phyloP scores from a whole-genome alignment of 2,797 vertebrate species.

The Acanthiza pusilla region DNA sequence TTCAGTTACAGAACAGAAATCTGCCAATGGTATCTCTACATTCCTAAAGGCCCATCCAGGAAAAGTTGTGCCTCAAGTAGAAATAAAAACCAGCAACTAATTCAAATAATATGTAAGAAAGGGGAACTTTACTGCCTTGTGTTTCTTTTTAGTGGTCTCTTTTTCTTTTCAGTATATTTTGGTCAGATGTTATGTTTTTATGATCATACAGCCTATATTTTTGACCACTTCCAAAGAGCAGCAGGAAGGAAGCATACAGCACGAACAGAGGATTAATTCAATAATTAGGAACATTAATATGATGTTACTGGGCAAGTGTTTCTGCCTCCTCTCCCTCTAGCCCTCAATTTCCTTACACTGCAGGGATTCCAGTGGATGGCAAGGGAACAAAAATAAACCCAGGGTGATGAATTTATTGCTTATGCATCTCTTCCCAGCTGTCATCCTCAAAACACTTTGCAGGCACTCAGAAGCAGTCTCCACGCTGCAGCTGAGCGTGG shows the following conservation, averaged over 20 bases:
- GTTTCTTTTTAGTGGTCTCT: not conserved
- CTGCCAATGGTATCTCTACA: not conserved
- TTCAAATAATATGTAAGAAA: not conserved
- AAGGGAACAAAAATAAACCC: not conserved
- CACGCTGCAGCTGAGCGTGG: fast-evolving
- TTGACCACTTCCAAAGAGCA: not conserved
- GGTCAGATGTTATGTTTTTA: not conserved
- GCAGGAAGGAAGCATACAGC: not conserved
- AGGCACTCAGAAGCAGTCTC: not conserved
- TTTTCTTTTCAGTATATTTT: not conserved
- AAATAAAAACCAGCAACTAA: not conserved
- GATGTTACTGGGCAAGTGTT: not conserved
- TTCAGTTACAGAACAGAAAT: not conserved
- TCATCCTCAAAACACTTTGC: not conserved
- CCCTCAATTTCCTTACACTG: not conserved
- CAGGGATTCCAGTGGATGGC: not conserved
- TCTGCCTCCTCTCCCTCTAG: not conserved
- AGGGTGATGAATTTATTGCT: not conserved
- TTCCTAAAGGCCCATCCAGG: not conserved
- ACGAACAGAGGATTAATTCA: not conserved
- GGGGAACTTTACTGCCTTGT: not conserved
- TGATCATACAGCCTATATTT: not conserved
- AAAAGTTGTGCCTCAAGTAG: not conserved
- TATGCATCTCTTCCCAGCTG: not conserved
- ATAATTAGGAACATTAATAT: not conserved